phyloP scores from a whole-genome alignment of 2,113 vertebrate species.

The Clarias gariepinus region DNA sequence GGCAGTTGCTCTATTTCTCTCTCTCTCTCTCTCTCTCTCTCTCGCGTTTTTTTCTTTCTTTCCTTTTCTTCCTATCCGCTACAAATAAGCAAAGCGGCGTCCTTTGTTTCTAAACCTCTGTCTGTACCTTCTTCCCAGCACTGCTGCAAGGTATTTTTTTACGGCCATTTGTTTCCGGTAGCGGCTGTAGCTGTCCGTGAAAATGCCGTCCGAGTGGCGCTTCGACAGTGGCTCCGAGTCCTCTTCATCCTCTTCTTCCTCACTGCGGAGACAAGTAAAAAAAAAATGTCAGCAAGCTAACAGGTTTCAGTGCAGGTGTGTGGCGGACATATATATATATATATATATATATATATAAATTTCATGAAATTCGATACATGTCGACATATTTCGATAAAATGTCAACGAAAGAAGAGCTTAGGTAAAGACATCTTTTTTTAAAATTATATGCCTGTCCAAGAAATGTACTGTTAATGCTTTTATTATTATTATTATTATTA shows the following conservation, averaged over 20 bases:
- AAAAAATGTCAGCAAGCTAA: constrained; percentile 21
- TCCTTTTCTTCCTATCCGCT: constrained; percentile 73
- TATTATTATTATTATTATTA: too few relatives aligned
- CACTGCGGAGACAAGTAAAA: constrained; percentile 60
- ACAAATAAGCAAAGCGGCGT: constrained; percentile 97
- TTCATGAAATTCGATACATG: neutral
- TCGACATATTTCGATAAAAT: constrained; percentile 16
- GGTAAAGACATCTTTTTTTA: neutral
- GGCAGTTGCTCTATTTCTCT: constrained; percentile 67
- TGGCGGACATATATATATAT: neutral
- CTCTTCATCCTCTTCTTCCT: constrained; percentile 81
- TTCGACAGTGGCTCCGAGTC: constrained; percentile 91
- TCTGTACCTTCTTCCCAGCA: constrained; percentile 99
- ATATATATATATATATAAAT: too few relatives aligned
- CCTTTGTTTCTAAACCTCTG: constrained; percentile 99
- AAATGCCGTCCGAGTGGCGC: constrained; percentile 97
- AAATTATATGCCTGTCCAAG: neutral
- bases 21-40: constrained; percentile 62
- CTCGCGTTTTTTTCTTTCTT: constrained; percentile 33
- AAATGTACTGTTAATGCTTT: neutral
- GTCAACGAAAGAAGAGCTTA: neutral
- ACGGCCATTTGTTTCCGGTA: constrained; percentile 99
- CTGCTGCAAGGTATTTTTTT: constrained; percentile 98
- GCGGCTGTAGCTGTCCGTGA: constrained; percentile 99
- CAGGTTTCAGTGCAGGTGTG: constrained; percentile 11